Percentiles rank a stretch among this genome's conserved stretches.
Conservation (phyloP, 2,888 invertebrate species). For the Rapana venosa region DNA sequence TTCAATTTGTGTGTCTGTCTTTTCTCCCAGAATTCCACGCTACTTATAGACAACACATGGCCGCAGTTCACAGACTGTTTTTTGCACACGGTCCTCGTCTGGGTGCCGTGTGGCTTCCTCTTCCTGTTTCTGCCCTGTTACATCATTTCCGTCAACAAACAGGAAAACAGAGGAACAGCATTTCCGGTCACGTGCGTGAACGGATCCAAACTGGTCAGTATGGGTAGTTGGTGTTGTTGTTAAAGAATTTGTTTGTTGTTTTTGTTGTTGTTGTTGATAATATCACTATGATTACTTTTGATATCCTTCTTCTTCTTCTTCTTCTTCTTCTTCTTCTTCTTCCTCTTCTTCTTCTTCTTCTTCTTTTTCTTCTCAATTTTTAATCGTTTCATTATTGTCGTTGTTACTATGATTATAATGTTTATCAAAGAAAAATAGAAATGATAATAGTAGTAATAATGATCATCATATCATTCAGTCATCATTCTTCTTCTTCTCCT, state of each 20-base stretch:
- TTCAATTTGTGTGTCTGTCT: neutral
- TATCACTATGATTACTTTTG: too few relatives aligned
- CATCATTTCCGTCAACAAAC: conserved; percentile 36
- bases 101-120: conserved; percentile 48
- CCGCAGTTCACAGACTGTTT: conserved; percentile 51
- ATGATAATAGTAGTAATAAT: too few relatives aligned
- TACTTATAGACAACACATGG: conserved; percentile 43
- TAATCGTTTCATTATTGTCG: too few relatives aligned
- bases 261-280: neutral
- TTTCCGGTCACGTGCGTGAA: conserved; percentile 40
- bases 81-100: conserved; percentile 46
- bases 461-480: too few relatives aligned
- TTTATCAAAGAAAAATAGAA: too few relatives aligned
- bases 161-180: neutral
- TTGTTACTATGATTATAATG: too few relatives aligned
- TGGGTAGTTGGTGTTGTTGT: neutral
- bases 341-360: too few relatives aligned
- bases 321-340: too few relatives aligned
- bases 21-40: conserved; percentile 41
- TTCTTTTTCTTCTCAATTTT: too few relatives aligned
- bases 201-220: conserved; percentile 44
- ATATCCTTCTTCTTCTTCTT: too few relatives aligned
- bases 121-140: conserved; percentile 43
- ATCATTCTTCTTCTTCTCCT: too few relatives aligned
- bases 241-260: neutral